A percentile compares a stretch with the other conserved stretches of the same genome.
phyloP scores from a whole-genome alignment of 2,888 invertebrate genomes.

The Oscheius myriophilus region DNA sequence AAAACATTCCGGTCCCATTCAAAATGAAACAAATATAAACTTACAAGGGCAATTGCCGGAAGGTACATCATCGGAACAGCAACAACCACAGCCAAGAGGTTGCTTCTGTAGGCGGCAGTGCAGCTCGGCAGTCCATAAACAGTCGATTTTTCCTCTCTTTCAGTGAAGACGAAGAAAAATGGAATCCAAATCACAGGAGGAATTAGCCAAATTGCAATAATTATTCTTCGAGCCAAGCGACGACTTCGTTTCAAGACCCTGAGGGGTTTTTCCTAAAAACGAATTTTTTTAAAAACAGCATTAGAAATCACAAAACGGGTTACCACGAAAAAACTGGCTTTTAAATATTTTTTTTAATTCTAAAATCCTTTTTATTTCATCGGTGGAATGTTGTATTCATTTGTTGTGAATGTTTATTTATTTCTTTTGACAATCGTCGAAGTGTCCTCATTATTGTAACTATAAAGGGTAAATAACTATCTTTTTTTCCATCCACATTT shows the following conservation, averaged over 20 bases:
- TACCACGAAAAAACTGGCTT: too few relatives aligned
- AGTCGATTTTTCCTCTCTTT: not conserved
- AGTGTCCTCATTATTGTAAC: too few relatives aligned
- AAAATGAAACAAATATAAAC: constrained; percentile 4
- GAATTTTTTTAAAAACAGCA: too few relatives aligned
- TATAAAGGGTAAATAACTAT: too few relatives aligned
- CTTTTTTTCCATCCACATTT: too few relatives aligned
- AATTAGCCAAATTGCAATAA: constrained; percentile 59
- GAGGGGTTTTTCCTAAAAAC: constrained; percentile 58
- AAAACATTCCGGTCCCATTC: too few relatives aligned
- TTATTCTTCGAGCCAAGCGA: constrained; percentile 48
- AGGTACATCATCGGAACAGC: constrained; percentile 51
- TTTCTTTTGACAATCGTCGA: too few relatives aligned
- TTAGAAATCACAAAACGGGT: too few relatives aligned
- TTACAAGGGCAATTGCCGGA: constrained; percentile 51
- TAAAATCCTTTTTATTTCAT: too few relatives aligned
- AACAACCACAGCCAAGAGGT: not conserved
- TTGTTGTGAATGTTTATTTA: too few relatives aligned
- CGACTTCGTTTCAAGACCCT: constrained; percentile 60
- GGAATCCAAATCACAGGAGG: constrained; percentile 61
- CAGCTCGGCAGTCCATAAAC: constrained; percentile 22
- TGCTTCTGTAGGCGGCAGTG: constrained; percentile 12
- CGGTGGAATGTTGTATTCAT: too few relatives aligned
- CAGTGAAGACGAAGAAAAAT: constrained; percentile 33
- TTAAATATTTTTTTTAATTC: too few relatives aligned